Evolutionary conservation across 2,797 vertebrate species (phyloP).

Genomic region (Enteromius treurensis): DNA sequence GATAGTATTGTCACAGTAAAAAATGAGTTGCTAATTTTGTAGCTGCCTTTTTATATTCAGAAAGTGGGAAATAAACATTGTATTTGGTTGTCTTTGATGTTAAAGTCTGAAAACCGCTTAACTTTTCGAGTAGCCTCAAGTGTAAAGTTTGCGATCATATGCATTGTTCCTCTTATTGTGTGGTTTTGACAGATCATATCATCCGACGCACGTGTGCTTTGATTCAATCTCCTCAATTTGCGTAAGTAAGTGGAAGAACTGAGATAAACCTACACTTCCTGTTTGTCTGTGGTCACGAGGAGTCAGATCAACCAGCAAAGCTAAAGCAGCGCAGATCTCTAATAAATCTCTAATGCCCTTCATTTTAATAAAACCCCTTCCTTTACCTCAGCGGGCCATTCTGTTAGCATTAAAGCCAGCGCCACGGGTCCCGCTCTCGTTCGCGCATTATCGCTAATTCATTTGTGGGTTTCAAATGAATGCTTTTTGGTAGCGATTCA

Average conservation of each 20-base stretch:
- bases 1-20: not conserved
- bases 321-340: not conserved
- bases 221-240: conserved; percentile 65
- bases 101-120: not conserved
- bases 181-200: conserved; percentile 65
- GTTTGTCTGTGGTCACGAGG: conserved; percentile 37
- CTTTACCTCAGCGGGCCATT: conserved; percentile 7
- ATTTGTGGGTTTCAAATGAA: conserved; percentile 31
- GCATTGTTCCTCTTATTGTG: conserved; percentile 47
- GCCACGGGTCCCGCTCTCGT: conserved; percentile 22
- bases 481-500: not conserved
- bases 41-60: not conserved
- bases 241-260: conserved; percentile 60
- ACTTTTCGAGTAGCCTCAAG: not conserved
- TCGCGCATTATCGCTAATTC: conserved; percentile 28
- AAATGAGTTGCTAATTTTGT: not conserved
- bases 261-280: conserved; percentile 67
- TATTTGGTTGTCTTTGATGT: not conserved
- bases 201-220: conserved; percentile 63
- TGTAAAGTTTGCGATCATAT: conserved; percentile 23
- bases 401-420: conserved; percentile 26
- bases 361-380: conserved; percentile 25
- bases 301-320: conserved; percentile 18
- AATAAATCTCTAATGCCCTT: not conserved
- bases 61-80: not conserved